A percentile compares a stretch with the other conserved stretches of the same genome.
phyloP scores from a whole-genome alignment of 2,888 invertebrate genomes.

The Pseudococcus jackbeardsleyi region DNA sequence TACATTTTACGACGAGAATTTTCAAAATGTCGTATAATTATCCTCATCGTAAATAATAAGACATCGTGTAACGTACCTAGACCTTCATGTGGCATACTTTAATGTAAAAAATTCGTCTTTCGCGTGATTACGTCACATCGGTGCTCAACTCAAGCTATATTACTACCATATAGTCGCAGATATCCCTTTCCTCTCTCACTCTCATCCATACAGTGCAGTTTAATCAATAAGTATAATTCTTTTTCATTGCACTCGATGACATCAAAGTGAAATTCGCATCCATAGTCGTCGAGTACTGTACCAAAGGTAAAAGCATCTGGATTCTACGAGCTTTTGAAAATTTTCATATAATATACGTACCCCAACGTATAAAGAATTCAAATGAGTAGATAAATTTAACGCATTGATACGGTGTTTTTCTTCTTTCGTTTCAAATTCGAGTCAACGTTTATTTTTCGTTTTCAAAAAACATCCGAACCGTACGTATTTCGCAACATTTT shows the following conservation, averaged over 20 bases:
- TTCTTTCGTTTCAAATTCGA: not conserved
- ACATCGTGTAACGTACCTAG: not conserved
- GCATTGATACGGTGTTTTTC: not conserved
- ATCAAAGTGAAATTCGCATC: not conserved
- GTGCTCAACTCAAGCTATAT: not conserved
- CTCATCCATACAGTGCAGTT: not conserved
- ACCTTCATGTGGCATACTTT: not conserved
- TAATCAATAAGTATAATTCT: constrained; percentile 30
- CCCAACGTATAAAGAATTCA: not conserved
- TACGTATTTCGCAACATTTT: constrained; percentile 1
- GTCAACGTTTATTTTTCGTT: constrained; percentile 25
- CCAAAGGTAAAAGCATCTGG: not conserved
- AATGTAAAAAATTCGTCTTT: constrained; percentile 7
- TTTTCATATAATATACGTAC: constrained; percentile 10
- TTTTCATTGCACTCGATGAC: constrained; percentile 33
- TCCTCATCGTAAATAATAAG: constrained; percentile 9
- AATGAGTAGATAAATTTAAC: constrained; percentile 20
- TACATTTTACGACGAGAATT: constrained; percentile 1
- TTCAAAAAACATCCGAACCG: constrained; percentile 31
- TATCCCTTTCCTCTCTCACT: not conserved
- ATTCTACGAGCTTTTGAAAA: not conserved
- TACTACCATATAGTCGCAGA: not conserved
- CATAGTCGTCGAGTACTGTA: not conserved
- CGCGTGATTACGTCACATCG: not conserved
- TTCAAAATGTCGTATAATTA: constrained; percentile 19